These are phyloP conservation scores for Reticulitermes speratus DNA, from an alignment of 1,140 invertebrate genomes.

Conservation along the genomic window DNA sequence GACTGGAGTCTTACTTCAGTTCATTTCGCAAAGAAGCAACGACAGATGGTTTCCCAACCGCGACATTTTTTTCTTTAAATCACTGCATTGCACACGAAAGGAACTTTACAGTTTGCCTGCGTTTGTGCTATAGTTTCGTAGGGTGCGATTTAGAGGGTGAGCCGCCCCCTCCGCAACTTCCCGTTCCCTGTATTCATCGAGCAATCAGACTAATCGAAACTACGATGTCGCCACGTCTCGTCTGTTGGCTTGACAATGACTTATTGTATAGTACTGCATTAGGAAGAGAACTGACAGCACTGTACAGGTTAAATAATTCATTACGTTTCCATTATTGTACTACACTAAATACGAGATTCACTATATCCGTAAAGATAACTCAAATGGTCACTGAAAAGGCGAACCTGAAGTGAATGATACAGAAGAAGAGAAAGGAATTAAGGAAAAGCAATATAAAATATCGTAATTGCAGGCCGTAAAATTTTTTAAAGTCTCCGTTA, in stretches of 20 bases:
- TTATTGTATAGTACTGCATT: neutral
- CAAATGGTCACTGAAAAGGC: neutral
- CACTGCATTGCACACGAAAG: neutral
- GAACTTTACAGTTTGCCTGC: neutral
- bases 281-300: constrained; percentile 2
- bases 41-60: neutral
- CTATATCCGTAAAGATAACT: neutral
- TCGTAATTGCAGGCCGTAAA: neutral
- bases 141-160: neutral
- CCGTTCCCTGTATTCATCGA: constrained; percentile 26
- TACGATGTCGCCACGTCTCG: constrained; percentile 25
- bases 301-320: neutral
- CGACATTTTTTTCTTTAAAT: neutral
- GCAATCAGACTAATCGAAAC: constrained; percentile 27
- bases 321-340: neutral
- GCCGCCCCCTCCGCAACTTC: neutral
- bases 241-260: constrained; percentile 5
- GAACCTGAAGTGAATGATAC: neutral
- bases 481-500: neutral
- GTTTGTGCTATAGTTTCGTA: neutral
- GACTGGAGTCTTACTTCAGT: no score
- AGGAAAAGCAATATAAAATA: neutral
- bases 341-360: neutral
- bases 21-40: no score
- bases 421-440: neutral